phyloP scores from a whole-genome alignment of 2,797 vertebrate genomes.

The Paguma larvata region DNA sequence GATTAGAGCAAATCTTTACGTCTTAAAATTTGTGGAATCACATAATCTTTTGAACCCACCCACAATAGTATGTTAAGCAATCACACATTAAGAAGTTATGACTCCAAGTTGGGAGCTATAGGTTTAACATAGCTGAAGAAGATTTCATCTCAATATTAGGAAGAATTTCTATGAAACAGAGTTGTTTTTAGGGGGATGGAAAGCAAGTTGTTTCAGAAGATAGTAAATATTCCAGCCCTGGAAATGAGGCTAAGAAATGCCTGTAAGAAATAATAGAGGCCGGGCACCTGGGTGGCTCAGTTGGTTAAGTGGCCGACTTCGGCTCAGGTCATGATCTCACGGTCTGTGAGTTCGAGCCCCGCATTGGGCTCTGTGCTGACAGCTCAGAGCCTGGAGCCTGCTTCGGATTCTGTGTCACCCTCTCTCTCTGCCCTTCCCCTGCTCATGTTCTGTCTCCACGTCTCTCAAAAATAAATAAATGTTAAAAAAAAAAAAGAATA shows the following conservation, averaged over 20 bases:
- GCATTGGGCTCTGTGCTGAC: too few relatives aligned
- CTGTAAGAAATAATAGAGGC: background rate
- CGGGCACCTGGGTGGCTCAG: too few relatives aligned
- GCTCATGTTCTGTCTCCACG: too few relatives aligned
- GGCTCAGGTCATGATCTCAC: too few relatives aligned
- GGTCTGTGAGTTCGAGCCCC: too few relatives aligned
- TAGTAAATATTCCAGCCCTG: background rate
- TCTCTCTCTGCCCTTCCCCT: too few relatives aligned
- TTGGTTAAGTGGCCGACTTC: too few relatives aligned
- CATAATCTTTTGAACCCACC: background rate
- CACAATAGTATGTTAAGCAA: background rate
- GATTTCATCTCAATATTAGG: background rate
- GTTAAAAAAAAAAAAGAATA: too few relatives aligned
- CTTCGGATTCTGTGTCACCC: too few relatives aligned
- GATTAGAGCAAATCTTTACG: background rate
- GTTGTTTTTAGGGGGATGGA: background rate
- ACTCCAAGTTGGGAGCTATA: background rate
- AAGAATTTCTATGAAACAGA: background rate
- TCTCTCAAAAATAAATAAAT: too few relatives aligned
- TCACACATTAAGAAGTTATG: background rate
- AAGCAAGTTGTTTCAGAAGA: background rate
- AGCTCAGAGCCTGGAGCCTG: too few relatives aligned
- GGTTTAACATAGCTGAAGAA: background rate
- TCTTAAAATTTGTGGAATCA: background rate
- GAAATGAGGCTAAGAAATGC: background rate